Percentiles rank a stretch among this genome's conserved stretches.
Conservation (phyloP, 1,140 invertebrate genomes). For the Tetramorium alpestre region DNA sequence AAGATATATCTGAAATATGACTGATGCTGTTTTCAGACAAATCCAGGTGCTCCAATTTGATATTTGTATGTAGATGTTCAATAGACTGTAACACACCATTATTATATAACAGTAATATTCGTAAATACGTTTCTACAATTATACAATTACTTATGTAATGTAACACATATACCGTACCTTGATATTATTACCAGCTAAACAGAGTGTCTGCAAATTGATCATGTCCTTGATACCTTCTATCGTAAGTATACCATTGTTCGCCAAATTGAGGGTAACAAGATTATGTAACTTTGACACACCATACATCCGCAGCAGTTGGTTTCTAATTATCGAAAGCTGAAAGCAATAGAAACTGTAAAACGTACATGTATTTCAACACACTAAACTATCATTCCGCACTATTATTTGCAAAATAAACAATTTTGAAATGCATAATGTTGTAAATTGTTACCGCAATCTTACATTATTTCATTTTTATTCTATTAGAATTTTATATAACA, state of each 20-base stretch:
- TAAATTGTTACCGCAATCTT: neutral
- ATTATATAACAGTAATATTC: slow-evolving; percentile 75
- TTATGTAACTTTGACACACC: slow-evolving; percentile 92
- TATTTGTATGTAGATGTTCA: slow-evolving; percentile 93
- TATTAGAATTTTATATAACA: neutral
- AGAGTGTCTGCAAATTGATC: slow-evolving; percentile 91
- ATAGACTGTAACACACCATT: slow-evolving; percentile 90
- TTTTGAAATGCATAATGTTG: neutral
- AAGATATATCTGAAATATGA: slow-evolving; percentile 93
- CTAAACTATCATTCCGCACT: neutral
- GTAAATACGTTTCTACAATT: slow-evolving; percentile 10
- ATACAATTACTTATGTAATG: neutral
- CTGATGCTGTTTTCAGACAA: slow-evolving; percentile 95
- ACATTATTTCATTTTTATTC: neutral
- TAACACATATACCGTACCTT: slow-evolving; percentile 85
- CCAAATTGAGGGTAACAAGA: slow-evolving; percentile 92
- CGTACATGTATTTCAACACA: neutral
- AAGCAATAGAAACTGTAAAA: slow-evolving; percentile 70
- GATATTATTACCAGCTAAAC: slow-evolving; percentile 90
- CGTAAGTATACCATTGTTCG: slow-evolving; percentile 94
- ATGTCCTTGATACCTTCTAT: slow-evolving; percentile 96
- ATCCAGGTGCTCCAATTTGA: slow-evolving; percentile 93
- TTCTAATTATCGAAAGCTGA: slow-evolving; percentile 93
- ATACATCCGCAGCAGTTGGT: slow-evolving; percentile 94
- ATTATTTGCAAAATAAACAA: neutral